Percentiles rank a stretch among this genome's conserved stretches.
These are phyloP conservation scores for Neria commutata DNA, from an alignment of 2,888 invertebrate genomes.

Conservation along the genomic window DNA sequence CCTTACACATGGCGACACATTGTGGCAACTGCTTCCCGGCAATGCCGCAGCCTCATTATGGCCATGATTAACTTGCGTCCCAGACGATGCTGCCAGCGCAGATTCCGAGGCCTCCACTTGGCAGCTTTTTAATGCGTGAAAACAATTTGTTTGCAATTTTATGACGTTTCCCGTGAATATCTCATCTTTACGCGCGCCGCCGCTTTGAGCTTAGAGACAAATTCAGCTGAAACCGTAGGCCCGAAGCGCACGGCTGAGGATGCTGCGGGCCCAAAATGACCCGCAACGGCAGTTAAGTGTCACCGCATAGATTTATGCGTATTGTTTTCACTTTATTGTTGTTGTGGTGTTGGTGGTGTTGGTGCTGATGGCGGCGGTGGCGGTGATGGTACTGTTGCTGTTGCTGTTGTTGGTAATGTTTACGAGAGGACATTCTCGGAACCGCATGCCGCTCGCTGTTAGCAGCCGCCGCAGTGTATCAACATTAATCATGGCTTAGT, in stretches of 20 bases:
- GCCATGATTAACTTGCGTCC: constrained; percentile 10
- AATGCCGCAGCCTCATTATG: not conserved
- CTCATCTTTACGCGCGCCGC: constrained; percentile 37
- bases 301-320: constrained; percentile 55
- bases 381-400: constrained; percentile 3
- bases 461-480: not conserved
- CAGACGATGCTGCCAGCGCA: not conserved
- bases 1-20: constrained; percentile 4
- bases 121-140: constrained; percentile 54
- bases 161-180: constrained; percentile 49
- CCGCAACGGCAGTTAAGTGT: constrained; percentile 43
- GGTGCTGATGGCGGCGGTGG: not conserved
- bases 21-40: not conserved
- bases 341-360: not conserved
- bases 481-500: constrained; percentile 1
- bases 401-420: constrained; percentile 12
- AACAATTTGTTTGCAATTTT: constrained; percentile 58
- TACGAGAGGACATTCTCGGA: constrained; percentile 2
- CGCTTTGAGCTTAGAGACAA: not conserved
- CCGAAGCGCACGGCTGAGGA: too few relatives aligned
- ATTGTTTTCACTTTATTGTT: constrained; percentile 33
- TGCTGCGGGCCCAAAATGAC: too few relatives aligned
- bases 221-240: too few relatives aligned
- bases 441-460: not conserved
- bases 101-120: not conserved